Conservation (phyloP, 2,888 invertebrate genomes). For the Drosophila atripex region DNA sequence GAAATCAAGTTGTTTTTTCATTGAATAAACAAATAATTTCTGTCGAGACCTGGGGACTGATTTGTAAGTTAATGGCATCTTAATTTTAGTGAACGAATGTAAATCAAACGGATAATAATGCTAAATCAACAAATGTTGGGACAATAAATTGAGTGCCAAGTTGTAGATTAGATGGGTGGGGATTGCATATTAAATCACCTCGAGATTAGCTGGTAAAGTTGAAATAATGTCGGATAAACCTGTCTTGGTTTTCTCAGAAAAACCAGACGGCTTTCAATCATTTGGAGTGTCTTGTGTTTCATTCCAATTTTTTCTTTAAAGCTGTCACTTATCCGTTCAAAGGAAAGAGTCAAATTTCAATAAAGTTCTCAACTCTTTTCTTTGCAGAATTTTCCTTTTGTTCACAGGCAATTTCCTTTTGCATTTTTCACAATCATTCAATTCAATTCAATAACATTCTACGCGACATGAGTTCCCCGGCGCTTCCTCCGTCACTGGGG, state of each 20-base stretch:
- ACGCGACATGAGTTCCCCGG: constrained; percentile 26
- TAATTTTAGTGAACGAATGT: constrained; percentile 12
- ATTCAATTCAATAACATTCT: constrained; percentile 21
- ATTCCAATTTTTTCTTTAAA: not conserved
- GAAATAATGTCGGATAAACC: too few species aligned
- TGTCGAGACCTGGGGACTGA: constrained; percentile 9
- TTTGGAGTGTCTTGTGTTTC: not conserved
- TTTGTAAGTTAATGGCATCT: constrained; percentile 17
- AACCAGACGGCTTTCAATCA: not conserved
- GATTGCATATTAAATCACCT: not conserved
- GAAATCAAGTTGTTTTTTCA: constrained; percentile 30
- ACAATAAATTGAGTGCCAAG: constrained; percentile 15
- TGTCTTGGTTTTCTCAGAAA: constrained; percentile 1
- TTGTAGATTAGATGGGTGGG: constrained; percentile 5
- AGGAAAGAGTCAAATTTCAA: constrained; percentile 29
- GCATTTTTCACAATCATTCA: constrained; percentile 6
- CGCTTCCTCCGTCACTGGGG: constrained; percentile 1
- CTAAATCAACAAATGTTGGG: constrained; percentile 15
- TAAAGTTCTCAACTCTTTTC: constrained; percentile 4
- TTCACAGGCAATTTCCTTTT: constrained; percentile 1
- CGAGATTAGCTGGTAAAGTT: not conserved
- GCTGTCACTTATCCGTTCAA: constrained; percentile 1
- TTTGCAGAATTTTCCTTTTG: constrained; percentile 4
- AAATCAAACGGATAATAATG: constrained; percentile 17
- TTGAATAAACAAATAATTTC: constrained; percentile 3